A percentile compares a stretch with the other conserved stretches of the same genome.
phyloP scores from a whole-genome alignment of 1,140 invertebrate species.

The Wasmannia auropunctata region DNA sequence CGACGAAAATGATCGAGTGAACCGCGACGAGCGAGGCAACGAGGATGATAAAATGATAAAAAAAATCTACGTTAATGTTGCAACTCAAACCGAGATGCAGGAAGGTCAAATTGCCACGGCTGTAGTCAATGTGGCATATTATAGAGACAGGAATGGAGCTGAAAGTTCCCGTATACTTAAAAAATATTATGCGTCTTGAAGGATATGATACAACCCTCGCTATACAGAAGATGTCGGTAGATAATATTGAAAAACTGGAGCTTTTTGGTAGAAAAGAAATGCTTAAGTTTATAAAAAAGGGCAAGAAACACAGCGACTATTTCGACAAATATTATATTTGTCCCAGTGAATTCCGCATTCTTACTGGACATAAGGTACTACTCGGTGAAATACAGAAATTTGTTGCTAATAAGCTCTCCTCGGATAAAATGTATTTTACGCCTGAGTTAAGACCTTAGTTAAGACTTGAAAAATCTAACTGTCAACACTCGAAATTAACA shows the following conservation, averaged over 20 bases:
- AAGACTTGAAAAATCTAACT: neutral
- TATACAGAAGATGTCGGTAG: neutral
- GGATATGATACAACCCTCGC: constrained; percentile 1
- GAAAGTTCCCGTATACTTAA: constrained; percentile 2
- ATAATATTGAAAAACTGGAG: neutral
- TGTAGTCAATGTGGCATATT: neutral
- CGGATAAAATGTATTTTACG: neutral
- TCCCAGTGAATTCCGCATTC: constrained; percentile 1
- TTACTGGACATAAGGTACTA: constrained; percentile 4
- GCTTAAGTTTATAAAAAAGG: too few relatives aligned
- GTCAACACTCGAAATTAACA: neutral
- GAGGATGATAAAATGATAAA: neutral
- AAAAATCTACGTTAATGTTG: neutral
- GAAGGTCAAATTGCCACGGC: neutral
- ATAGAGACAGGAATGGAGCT: constrained; percentile 2
- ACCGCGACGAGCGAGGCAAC: too few relatives aligned
- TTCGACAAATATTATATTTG: neutral
- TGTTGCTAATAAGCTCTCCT: neutral
- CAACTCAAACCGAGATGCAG: neutral
- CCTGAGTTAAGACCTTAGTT: neutral
- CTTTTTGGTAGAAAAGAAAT: neutral
- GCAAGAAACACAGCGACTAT: neutral
- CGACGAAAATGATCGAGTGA: too few relatives aligned
- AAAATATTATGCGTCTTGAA: constrained; percentile 12
- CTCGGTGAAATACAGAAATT: constrained; percentile 12